Percentiles rank a stretch among this genome's conserved stretches.
Evolutionary conservation across 1,140 invertebrate species (phyloP).

Genomic region (Phymorhynchus buccinoides): DNA sequence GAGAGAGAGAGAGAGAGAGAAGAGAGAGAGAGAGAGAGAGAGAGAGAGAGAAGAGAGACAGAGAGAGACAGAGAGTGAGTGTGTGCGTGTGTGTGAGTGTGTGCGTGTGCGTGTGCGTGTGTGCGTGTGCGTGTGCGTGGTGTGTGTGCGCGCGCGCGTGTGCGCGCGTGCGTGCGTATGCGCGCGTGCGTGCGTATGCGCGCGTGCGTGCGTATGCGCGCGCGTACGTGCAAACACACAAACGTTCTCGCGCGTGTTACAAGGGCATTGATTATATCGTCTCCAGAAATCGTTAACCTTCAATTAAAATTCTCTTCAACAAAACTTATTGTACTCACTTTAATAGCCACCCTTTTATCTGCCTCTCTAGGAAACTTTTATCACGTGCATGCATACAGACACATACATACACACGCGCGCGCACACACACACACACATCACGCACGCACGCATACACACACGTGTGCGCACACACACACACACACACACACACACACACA

Average conservation of each 20-base stretch:
- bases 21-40: background rate
- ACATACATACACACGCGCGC: background rate
- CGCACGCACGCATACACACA: too few relatives aligned
- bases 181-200: background rate
- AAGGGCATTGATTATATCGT: too few relatives aligned
- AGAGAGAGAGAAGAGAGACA: background rate
- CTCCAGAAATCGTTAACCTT: too few relatives aligned
- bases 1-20: background rate
- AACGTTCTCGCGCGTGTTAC: too few relatives aligned
- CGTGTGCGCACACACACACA: too few relatives aligned
- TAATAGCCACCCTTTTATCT: too few relatives aligned
- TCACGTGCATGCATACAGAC: slow-evolving; percentile 18
- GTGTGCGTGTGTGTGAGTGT: background rate
- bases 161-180: too few relatives aligned
- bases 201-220: background rate
- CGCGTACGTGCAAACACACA: background rate
- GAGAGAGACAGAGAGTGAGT: background rate
- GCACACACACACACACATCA: slow-evolving; percentile 27
- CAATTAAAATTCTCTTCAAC: too few relatives aligned
- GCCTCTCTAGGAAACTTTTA: background rate
- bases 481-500: too few relatives aligned
- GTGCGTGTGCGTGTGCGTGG: background rate
- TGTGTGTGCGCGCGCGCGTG: background rate
- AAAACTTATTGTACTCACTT: too few relatives aligned
- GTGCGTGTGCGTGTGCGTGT: background rate